phyloP scores from a whole-genome alignment of 2,888 invertebrate genomes.

The Petrolisthes cinctipes region DNA sequence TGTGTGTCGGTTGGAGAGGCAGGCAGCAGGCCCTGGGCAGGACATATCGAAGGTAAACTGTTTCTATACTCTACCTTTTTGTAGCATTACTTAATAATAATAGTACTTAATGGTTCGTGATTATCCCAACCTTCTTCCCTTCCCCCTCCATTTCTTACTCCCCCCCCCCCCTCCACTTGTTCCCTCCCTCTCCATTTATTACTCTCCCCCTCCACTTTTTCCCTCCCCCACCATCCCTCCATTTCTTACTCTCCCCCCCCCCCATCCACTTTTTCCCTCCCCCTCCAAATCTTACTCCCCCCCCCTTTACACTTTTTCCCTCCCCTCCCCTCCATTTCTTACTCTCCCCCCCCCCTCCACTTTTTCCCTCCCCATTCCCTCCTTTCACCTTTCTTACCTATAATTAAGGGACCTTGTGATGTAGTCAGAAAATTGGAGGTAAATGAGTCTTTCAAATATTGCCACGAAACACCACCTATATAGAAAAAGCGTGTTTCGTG shows the following conservation, averaged over 20 bases:
- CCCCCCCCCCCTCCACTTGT: background rate
- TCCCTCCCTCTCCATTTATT: background rate
- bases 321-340: background rate
- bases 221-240: background rate
- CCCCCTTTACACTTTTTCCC: background rate
- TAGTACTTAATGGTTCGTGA: no score
- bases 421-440: no score
- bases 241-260: background rate
- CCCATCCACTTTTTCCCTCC: background rate
- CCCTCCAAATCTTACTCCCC: background rate
- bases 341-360: background rate
- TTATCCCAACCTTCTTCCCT: background rate
- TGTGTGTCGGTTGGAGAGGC: conserved; percentile 12
- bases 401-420: no score
- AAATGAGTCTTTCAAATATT: no score
- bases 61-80: conserved; percentile 32
- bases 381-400: background rate
- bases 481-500: no score
- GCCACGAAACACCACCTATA: no score
- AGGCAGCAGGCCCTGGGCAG: conserved; percentile 33
- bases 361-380: background rate
- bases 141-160: background rate
- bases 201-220: background rate
- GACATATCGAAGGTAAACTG: conserved; percentile 45
- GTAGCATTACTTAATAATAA: conserved; percentile 10